Conservation (phyloP, 2,888 invertebrate genomes). For the Acrobasis consociella region DNA sequence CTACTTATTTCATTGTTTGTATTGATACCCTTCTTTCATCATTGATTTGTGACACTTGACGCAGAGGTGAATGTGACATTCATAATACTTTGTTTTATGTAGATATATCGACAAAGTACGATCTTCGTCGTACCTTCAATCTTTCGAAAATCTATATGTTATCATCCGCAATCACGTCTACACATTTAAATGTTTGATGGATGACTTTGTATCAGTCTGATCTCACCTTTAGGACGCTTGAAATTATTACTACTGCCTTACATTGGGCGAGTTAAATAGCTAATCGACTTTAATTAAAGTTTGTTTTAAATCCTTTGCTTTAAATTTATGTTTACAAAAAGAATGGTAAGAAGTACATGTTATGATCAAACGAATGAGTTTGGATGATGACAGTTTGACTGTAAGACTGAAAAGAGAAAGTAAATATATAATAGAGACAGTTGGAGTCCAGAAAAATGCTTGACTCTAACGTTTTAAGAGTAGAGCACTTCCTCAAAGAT, state of each 20-base stretch:
- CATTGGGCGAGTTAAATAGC: not conserved
- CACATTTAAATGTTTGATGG: not conserved
- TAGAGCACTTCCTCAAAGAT: too few species aligned
- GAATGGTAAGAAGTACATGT: too few species aligned
- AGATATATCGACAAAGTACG: not conserved
- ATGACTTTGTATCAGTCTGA: constrained; percentile 3
- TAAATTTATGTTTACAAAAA: too few species aligned
- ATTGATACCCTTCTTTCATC: not conserved
- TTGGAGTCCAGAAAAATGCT: too few species aligned
- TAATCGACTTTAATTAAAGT: too few species aligned
- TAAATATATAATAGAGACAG: too few species aligned
- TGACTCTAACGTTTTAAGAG: too few species aligned
- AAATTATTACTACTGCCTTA: not conserved
- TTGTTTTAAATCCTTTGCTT: too few species aligned
- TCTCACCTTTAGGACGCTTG: not conserved
- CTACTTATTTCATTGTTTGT: not conserved
- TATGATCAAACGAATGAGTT: too few species aligned
- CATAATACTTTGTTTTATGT: not conserved
- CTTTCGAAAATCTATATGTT: not conserved
- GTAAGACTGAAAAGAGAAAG: too few species aligned
- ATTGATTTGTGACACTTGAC: not conserved
- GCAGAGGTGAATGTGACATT: not conserved
- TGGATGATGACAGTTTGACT: too few species aligned
- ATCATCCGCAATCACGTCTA: not conserved
- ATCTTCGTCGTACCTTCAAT: not conserved